Conservation (phyloP, 2,113 vertebrate species). For the Crotophaga sulcirostris region DNA sequence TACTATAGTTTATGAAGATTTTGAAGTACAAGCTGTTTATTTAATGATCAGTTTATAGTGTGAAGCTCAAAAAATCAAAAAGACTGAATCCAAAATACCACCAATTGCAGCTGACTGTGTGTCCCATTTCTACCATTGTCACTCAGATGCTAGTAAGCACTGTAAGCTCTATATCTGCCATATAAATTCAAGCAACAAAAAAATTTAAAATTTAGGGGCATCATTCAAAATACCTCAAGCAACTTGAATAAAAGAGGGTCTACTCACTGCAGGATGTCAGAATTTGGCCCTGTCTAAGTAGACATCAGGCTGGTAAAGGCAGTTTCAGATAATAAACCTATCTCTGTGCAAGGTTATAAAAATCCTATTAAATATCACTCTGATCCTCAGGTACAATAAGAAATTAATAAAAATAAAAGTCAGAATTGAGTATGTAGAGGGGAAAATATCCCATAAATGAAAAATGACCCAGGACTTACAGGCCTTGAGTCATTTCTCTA, state of each 20-base stretch:
- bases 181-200: background rate
- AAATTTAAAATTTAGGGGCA: background rate
- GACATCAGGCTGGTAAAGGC: background rate
- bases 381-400: background rate
- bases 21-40: background rate
- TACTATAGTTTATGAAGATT: background rate
- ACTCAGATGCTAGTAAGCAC: background rate
- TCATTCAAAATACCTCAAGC: background rate
- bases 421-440: background rate
- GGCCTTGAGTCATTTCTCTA: conserved; percentile 12
- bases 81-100: background rate
- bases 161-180: background rate
- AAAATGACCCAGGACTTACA: conserved; percentile 28
- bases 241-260: background rate
- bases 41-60: conserved; percentile 2
- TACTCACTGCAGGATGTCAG: background rate
- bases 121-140: background rate
- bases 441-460: conserved; percentile 28
- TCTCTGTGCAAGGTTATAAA: background rate
- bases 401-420: conserved; percentile 59
- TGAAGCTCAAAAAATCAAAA: conserved; percentile 16
- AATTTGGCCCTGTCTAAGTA: background rate
- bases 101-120: background rate
- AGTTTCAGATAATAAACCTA: background rate
- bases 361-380: conserved; percentile 6